Percentiles rank a stretch among this genome's conserved stretches.
Evolutionary conservation across 37 sponge, comb jelly and placozoan species (phyloP).

Genomic region (Halichondria panicea): DNA sequence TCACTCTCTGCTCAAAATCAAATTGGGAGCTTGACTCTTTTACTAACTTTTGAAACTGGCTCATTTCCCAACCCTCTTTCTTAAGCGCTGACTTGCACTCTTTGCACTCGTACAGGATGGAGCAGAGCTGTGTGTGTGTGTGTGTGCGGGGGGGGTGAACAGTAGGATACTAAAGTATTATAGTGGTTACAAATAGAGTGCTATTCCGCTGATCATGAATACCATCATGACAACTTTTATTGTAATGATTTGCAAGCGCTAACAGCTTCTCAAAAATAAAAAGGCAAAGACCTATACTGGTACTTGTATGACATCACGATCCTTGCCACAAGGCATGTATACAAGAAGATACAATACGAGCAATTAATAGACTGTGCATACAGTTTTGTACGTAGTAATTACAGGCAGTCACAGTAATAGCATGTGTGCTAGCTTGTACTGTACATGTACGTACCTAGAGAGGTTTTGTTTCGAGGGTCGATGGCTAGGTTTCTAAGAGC

Average conservation of each 20-base stretch:
- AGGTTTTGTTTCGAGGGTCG: conserved; percentile 78
- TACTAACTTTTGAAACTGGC: conserved; percentile 16
- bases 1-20: background rate
- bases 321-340: too few species aligned
- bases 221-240: too few species aligned
- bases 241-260: too few species aligned
- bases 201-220: too few species aligned
- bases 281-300: too few species aligned
- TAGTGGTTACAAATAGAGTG: background rate
- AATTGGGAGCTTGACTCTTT: conserved; percentile 3
- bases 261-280: too few species aligned
- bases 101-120: conserved; percentile 51
- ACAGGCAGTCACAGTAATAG: too few species aligned
- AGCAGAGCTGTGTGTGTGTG: conserved; percentile 70
- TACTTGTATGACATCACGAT: too few species aligned
- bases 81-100: conserved; percentile 58
- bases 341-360: too few species aligned
- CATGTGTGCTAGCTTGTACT: too few species aligned
- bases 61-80: conserved; percentile 70
- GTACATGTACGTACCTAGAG: conserved; percentile 79
- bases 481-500: conserved; percentile 85
- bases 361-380: too few species aligned
- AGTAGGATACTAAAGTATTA: background rate
- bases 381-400: too few species aligned
- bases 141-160: background rate